phyloP scores from a whole-genome alignment of 2,797 vertebrate genomes.

The Lagorchestes hirsutus region DNA sequence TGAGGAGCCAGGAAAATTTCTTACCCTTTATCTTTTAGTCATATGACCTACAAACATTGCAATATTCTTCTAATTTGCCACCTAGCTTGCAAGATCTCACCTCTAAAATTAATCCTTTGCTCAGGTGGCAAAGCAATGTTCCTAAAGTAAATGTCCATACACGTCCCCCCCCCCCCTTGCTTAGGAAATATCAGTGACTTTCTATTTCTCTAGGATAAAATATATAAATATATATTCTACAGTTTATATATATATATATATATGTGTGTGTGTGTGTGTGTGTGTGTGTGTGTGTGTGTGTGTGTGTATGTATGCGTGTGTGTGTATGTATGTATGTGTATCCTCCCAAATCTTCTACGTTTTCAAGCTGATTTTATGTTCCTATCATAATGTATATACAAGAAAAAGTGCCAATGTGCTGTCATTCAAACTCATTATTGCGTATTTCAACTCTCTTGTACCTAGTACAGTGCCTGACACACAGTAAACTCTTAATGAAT shows the following conservation, averaged over 20 bases:
- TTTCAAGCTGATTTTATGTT: background rate
- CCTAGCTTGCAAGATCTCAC: background rate
- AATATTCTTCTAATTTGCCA: background rate
- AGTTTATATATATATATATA: background rate
- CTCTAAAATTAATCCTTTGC: background rate
- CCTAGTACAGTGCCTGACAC: background rate
- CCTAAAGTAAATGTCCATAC: background rate
- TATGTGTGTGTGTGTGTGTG: too few relatives aligned
- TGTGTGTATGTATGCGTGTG: too few relatives aligned
- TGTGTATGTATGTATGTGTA: too few relatives aligned
- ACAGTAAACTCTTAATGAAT: background rate
- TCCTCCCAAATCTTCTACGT: too few relatives aligned
- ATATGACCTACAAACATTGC: background rate
- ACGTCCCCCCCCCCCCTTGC: background rate
- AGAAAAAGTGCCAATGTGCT: background rate
- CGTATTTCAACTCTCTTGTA: background rate
- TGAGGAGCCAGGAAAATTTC: background rate
- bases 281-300: too few relatives aligned
- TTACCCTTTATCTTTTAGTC: background rate
- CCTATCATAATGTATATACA: background rate
- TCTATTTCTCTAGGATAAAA: background rate
- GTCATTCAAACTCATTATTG: background rate
- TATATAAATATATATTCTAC: too few relatives aligned
- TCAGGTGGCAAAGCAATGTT: background rate
- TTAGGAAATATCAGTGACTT: background rate